Evolutionary conservation across 2,113 vertebrate species (phyloP).

Genomic region (Grantiella picta): DNA sequence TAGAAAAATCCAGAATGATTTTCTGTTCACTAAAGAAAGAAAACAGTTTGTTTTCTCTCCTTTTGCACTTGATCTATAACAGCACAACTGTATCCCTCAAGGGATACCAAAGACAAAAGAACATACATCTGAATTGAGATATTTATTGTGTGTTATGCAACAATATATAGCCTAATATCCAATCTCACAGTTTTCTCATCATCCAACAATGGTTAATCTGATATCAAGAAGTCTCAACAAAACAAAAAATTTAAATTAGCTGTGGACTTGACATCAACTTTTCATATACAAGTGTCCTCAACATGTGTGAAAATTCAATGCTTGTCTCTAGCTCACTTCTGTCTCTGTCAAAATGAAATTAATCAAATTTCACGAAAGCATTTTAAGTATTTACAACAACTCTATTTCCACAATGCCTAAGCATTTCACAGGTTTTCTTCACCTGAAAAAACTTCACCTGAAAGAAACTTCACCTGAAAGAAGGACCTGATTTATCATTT

Average conservation of each 20-base stretch:
- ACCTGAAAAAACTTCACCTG: too few species aligned
- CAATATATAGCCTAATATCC: background rate
- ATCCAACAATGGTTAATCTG: background rate
- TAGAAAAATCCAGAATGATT: background rate
- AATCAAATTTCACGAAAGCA: background rate
- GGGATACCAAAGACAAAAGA: background rate
- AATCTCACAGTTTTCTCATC: background rate
- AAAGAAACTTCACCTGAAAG: too few species aligned
- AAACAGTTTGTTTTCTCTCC: background rate
- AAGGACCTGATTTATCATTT: background rate
- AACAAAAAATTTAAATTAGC: background rate
- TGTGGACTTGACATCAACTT: background rate
- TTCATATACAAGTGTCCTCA: background rate
- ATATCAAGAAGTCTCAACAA: background rate
- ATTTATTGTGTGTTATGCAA: background rate
- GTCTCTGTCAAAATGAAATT: background rate
- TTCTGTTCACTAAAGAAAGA: background rate
- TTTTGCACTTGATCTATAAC: background rate
- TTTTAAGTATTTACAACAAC: background rate
- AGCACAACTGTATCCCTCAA: background rate
- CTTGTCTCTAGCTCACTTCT: background rate
- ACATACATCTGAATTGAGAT: background rate
- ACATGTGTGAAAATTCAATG: background rate
- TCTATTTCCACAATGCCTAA: background rate
- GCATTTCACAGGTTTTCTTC: background rate